Evolutionary conservation across 1,140 invertebrate genomes (phyloP), one percentile per base, ranked within the genome.

Genomic region (Microplitis mediator): DNA sequence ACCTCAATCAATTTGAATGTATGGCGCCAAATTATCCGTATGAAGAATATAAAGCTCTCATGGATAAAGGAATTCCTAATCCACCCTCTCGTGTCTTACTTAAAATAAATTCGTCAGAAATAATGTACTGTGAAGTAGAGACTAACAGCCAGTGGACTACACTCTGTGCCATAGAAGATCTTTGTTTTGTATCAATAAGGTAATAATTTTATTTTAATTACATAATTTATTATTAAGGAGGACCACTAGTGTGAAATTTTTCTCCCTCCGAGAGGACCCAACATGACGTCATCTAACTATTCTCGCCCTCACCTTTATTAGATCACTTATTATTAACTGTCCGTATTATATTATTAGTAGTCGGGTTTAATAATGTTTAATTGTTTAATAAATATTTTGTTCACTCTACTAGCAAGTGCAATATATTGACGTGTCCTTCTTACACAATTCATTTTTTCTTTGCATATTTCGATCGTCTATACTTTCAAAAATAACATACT

Each of bases 1-100:
- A 96, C 81, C 85, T 96, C 0, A 90, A 92, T 80, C 92, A 95
- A 79, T 89, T 95, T 66, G 91, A 93, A 77, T 88, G 86, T 6
- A 89, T 95, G 85, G 94, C 93, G 3, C 93, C 94, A 8, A 92
- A 92, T 83, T 97, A 96, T 86, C 86, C 95, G 13, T 89, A 90
- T 23, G 95, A 97, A 86, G 90, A 92, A 75, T 96, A 91, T 79
- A 90, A 91, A 76, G 93, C 91, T 4, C 77, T 88, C n/a, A 90
- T 89, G 67, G 90, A 92, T 79, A 90, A 91, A 82, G 88, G 77
- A 35, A 54, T 80, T 23, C 66, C 79, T 36, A 79, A 81, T 77
- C 75, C 80, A 51, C 74, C 78, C 31, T 65, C 66, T 16, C 80
- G 89, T 77, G 88, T 89, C 54, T 84, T 88, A 75, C 79, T 91